These are phyloP conservation scores for Anthophora plumipes DNA, from an alignment of 2,888 invertebrate species.

Conservation along the genomic window DNA sequence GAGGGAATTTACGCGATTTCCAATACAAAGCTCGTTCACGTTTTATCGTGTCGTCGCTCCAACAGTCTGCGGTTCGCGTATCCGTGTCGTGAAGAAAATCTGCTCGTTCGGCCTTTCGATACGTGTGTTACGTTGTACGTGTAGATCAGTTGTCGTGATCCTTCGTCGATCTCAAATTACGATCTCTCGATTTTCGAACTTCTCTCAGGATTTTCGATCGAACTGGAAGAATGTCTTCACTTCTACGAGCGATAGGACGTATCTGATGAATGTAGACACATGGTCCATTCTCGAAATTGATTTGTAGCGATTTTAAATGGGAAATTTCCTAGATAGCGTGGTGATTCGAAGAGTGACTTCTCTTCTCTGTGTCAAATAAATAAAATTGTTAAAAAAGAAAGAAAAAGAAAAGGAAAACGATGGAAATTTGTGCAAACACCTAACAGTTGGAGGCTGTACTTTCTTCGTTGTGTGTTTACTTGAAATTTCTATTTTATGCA, in stretches of 20 bases:
- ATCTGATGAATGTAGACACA: background rate
- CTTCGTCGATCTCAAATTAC: background rate
- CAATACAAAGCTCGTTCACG: conserved; percentile 75
- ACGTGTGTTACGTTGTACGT: background rate
- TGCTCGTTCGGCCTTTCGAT: conserved; percentile 8
- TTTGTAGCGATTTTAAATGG: background rate
- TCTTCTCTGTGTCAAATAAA: no score
- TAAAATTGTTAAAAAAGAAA: no score
- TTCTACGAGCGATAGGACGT: background rate
- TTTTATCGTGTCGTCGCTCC: conserved; percentile 68
- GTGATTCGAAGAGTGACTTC: no score
- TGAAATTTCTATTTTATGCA: no score
- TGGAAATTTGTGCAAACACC: no score
- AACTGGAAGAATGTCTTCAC: background rate
- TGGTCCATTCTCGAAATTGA: background rate
- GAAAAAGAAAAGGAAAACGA: no score
- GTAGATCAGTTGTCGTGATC: conserved; percentile 20
- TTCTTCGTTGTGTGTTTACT: no score
- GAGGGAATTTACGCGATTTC: conserved; percentile 74
- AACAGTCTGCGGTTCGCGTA: conserved; percentile 20
- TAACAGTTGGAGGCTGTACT: no score
- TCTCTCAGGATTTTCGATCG: no score
- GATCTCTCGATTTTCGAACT: background rate
- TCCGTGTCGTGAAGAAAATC: conserved; percentile 36
- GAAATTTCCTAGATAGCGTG: no score